A percentile compares a stretch with the other conserved stretches of the same genome.
phyloP scores from a whole-genome alignment of 2,888 invertebrate genomes.

The Trichogramma evanescens region DNA sequence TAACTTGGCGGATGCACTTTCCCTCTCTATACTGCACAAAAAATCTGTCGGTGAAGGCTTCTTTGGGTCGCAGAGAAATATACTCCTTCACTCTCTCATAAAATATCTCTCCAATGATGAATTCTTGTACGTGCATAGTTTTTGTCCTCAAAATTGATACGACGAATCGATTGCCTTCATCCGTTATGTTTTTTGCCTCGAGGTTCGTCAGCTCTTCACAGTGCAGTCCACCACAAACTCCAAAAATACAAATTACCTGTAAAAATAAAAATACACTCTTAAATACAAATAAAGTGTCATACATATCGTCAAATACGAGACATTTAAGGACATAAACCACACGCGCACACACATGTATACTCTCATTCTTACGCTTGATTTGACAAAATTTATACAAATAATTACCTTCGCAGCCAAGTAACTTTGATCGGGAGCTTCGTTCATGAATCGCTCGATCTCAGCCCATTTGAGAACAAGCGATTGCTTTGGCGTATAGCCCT shows the following conservation, averaged over 20 bases:
- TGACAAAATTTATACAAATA: background rate
- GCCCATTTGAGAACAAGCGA: constrained; percentile 20
- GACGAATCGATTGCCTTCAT: constrained; percentile 2
- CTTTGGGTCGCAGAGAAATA: constrained; percentile 9
- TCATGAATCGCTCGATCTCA: constrained; percentile 21
- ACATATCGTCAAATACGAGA: background rate
- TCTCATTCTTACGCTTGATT: background rate
- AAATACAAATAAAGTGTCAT: background rate
- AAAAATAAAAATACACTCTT: background rate
- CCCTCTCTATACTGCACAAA: constrained; percentile 13
- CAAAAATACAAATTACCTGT: constrained; percentile 10
- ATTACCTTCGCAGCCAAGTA: constrained; percentile 9
- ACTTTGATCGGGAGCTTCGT: constrained; percentile 14
- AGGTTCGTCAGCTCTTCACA: constrained; percentile 11
- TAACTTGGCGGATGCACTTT: constrained; percentile 7
- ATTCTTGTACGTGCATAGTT: constrained; percentile 8
- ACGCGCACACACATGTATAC: background rate
- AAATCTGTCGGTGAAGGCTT: constrained; percentile 8
- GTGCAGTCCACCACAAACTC: constrained; percentile 9
- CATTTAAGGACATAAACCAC: background rate
- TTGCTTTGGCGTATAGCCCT: constrained; percentile 23
- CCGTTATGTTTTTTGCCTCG: background rate
- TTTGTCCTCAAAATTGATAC: constrained; percentile 3
- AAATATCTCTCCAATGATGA: constrained; percentile 12
- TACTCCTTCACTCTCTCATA: constrained; percentile 10